Evolutionary conservation across 2,888 invertebrate species (phyloP), one percentile per base, ranked within the genome.

Genomic region (Melanostoma scalare): DNA sequence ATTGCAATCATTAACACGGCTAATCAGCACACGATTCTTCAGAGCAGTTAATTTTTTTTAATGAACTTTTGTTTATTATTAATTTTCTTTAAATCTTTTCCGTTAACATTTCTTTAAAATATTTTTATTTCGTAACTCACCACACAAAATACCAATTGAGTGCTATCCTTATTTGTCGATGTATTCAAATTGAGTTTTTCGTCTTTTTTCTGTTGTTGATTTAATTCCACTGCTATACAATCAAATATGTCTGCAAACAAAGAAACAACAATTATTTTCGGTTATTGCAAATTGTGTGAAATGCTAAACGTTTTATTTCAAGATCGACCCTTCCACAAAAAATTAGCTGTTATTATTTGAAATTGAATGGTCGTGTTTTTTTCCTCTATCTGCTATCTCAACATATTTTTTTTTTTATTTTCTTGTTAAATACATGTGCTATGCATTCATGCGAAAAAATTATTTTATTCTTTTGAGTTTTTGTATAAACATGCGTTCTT

Each of bases 121-220:
- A 40, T 31, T 76, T 71, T 71, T 38, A 68, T 86, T 73, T 69
- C 71, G 55, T 76, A 89, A 90, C 90, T 91, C 90, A 90, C 90
- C 90, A 91, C 90, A 90, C 90, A 91, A 90, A 90, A 90, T 90
- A 88, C 86, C 84, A 60, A 84, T 84, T 84, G 74, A 79, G 71
- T 78, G 73, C 78, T 84, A 84, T 79, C 56, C 61, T 84, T 71
- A 35, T 78, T 82, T 82, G 63, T 40, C 52, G 40, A 79, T 61
- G 35, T 56, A 46, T 69, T 53, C 67, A 46, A 52, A 56, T 78
- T 56, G 33, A 36, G 8, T 65, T 2, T 35, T 65, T 69, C 35
- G 6, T 68, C 38, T n/a, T 56, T 46, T 10, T 4, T 67, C 52
- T 50, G 0, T 40, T 68, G 42, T 60, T 2, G 20, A 20, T 38